A percentile compares a stretch with the other conserved stretches of the same genome.
These are phyloP conservation scores for Aratinga solstitialis DNA, from an alignment of 2,797 vertebrate genomes.

Conservation along the genomic window DNA sequence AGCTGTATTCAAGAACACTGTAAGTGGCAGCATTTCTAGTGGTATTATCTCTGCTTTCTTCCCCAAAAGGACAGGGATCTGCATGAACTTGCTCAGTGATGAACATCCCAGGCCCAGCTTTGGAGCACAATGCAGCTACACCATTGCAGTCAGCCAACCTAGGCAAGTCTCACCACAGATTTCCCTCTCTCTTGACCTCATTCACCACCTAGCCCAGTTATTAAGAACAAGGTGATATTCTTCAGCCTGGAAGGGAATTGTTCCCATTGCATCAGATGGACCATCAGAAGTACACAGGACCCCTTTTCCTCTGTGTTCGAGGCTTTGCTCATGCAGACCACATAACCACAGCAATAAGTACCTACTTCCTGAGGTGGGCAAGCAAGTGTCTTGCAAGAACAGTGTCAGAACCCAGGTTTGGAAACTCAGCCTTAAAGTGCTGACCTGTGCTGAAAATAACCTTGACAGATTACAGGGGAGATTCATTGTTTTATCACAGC, in stretches of 20 bases:
- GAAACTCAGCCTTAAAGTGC: not conserved
- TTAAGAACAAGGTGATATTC: not conserved
- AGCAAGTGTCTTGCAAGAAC: not conserved
- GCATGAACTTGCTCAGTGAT: not conserved
- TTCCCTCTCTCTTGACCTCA: not conserved
- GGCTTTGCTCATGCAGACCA: not conserved
- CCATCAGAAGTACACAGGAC: not conserved
- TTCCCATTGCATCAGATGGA: not conserved
- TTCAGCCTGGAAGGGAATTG: not conserved
- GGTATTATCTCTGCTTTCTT: not conserved
- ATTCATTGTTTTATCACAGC: not conserved
- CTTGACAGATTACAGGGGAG: not conserved
- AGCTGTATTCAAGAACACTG: not conserved
- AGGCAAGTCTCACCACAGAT: not conserved
- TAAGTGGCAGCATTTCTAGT: not conserved
- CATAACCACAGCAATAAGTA: not conserved
- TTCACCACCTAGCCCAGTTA: not conserved
- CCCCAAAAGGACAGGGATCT: not conserved
- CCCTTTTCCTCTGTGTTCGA: fast-evolving
- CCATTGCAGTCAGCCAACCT: not conserved
- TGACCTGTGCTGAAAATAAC: not conserved
- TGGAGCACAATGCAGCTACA: fast-evolving
- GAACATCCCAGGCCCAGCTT: not conserved
- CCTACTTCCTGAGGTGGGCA: not conserved
- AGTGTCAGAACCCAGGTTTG: not conserved